Evolutionary conservation across 2,888 invertebrate genomes (phyloP).

Genomic region (Standfussiana lucernea): DNA sequence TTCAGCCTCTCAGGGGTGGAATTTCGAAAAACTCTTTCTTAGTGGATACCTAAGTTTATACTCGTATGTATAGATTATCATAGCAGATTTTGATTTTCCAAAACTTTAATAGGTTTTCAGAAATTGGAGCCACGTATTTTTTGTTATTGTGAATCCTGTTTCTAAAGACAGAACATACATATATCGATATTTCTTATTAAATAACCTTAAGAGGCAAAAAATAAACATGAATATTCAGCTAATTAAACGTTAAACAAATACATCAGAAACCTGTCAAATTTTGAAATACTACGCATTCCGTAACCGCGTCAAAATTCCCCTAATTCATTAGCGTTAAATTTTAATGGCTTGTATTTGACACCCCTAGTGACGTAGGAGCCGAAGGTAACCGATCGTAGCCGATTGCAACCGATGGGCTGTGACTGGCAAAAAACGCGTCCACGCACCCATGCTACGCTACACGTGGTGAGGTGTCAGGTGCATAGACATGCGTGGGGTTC

Average conservation of each 20-base stretch:
- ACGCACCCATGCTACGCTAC: constrained; percentile 58
- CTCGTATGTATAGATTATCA: too few relatives aligned
- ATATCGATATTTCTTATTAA: neutral
- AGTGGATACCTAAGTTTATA: too few relatives aligned
- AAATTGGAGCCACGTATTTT: too few relatives aligned
- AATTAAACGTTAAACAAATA: constrained; percentile 37
- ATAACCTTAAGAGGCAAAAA: neutral
- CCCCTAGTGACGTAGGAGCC: constrained; percentile 67
- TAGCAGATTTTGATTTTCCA: neutral
- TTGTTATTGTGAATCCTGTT: neutral
- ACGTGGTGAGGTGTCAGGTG: constrained; percentile 66
- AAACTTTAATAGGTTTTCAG: too few relatives aligned
- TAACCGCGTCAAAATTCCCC: constrained; percentile 75
- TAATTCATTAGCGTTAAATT: constrained; percentile 88
- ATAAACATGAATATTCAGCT: neutral
- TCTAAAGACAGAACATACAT: neutral
- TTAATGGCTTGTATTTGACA: constrained; percentile 75
- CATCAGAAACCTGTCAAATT: constrained; percentile 36
- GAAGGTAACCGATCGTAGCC: constrained; percentile 62
- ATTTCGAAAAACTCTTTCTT: too few relatives aligned
- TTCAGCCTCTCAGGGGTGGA: too few relatives aligned
- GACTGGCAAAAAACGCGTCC: constrained; percentile 62
- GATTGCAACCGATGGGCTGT: constrained; percentile 70
- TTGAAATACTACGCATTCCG: constrained; percentile 44
- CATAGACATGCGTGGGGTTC: constrained; percentile 18